Evolutionary conservation across 2,797 vertebrate genomes (phyloP).

Genomic region (Manis crassicaudata): DNA sequence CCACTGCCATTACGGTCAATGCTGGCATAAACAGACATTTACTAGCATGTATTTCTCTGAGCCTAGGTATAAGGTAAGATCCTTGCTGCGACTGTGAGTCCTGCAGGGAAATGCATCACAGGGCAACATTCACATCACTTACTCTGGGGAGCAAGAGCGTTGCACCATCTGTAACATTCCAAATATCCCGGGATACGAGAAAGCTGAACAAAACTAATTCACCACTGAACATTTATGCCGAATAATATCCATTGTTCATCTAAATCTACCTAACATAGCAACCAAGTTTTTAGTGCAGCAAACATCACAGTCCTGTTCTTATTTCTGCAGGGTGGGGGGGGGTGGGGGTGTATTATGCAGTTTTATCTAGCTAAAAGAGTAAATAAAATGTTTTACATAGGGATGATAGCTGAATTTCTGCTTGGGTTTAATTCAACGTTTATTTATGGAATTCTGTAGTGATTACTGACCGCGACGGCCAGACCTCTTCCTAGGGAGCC

Average conservation of each 20-base stretch:
- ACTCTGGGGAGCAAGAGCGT: no score
- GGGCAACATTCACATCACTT: accelerated
- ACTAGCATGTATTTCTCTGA: background rate
- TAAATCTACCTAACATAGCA: background rate
- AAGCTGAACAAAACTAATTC: no score
- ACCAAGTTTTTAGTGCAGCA: background rate
- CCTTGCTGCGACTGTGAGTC: background rate
- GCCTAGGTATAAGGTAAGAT: background rate
- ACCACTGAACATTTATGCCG: background rate
- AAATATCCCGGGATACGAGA: background rate
- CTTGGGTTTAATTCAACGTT: background rate
- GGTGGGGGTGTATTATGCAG: no score
- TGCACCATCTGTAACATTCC: no score
- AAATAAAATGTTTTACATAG: background rate
- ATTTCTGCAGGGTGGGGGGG: no score
- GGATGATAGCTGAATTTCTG: background rate
- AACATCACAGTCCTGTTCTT: background rate
- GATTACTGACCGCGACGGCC: background rate
- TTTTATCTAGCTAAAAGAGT: background rate
- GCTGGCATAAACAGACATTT: background rate
- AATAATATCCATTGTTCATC: no score
- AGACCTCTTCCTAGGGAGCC: background rate
- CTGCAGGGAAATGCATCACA: background rate
- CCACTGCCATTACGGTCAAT: background rate
- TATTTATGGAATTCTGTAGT: no score